Conservation (phyloP, 2,888 invertebrate species). For the Drosophila leonis region DNA sequence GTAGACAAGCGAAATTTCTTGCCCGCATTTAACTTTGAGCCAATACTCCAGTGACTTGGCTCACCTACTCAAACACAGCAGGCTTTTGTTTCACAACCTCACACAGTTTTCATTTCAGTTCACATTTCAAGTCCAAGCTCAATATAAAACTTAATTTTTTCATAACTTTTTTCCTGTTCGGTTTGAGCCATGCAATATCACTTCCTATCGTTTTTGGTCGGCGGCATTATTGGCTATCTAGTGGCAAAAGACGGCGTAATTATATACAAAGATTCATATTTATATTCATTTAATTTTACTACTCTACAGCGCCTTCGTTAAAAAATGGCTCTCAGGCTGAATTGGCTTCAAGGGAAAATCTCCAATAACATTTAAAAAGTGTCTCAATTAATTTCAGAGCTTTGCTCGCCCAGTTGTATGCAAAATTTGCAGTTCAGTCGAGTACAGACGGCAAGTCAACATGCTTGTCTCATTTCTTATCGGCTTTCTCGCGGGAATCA, state of each 20-base stretch:
- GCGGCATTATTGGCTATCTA: not conserved
- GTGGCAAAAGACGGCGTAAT: not conserved
- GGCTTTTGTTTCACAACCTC: not conserved
- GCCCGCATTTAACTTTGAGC: not conserved
- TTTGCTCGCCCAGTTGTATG: not conserved
- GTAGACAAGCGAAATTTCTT: too few species aligned
- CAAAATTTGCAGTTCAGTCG: too few species aligned
- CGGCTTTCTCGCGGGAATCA: not conserved
- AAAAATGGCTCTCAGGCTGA: not conserved
- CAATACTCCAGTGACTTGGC: not conserved
- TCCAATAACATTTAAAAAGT: not conserved
- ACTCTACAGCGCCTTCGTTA: not conserved
- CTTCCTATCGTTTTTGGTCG: not conserved
- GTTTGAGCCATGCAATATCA: not conserved
- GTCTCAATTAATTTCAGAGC: not conserved
- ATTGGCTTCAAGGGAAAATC: not conserved
- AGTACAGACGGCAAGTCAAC: not conserved
- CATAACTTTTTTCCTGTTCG: not conserved
- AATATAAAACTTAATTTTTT: not conserved
- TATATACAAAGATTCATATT: not conserved
- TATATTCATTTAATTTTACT: not conserved
- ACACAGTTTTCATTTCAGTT: not conserved
- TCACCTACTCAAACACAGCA: not conserved
- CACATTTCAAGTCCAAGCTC: not conserved
- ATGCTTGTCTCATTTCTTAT: not conserved